Evolutionary conservation across 1,140 invertebrate species (phyloP).

Genomic region (Trypoxylus dichotomus): DNA sequence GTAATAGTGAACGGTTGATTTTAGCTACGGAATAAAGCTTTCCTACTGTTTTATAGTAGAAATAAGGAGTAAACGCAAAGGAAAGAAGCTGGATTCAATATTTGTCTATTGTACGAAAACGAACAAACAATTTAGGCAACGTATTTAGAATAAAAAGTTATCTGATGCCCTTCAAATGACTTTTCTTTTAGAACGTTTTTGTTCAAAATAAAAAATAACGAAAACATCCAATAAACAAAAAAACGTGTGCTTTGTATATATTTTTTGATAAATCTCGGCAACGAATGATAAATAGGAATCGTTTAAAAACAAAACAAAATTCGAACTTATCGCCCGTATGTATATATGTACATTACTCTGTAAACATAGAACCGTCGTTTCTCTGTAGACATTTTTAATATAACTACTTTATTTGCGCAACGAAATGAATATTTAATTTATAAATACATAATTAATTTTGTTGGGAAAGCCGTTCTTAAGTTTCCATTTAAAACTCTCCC

Average conservation of each 20-base stretch:
- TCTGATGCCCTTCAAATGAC: too few species aligned
- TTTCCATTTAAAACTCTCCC: conserved; percentile 52
- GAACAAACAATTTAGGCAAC: too few species aligned
- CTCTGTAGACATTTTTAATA: conserved; percentile 30
- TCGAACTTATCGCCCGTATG: not conserved
- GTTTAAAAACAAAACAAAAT: conserved; percentile 5
- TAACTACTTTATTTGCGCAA: conserved; percentile 35
- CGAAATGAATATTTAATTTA: conserved; percentile 45
- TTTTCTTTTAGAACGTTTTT: not conserved
- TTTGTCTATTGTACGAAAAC: too few species aligned
- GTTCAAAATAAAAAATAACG: not conserved
- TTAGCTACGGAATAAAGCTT: too few species aligned
- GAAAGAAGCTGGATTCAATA: too few species aligned
- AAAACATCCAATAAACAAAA: not conserved
- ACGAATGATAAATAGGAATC: not conserved
- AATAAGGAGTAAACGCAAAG: too few species aligned
- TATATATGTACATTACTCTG: not conserved
- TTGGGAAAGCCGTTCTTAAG: conserved; percentile 45
- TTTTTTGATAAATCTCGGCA: not conserved
- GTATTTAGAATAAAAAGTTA: too few species aligned
- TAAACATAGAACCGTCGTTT: not conserved
- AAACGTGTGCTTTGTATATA: not conserved
- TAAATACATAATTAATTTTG: conserved; percentile 52
- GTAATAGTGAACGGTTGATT: too few species aligned
- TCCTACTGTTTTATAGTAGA: too few species aligned